Base-by-base conservation (phyloP, 2,113 vertebrate genomes). In the Geococcyx californianus region DNA sequence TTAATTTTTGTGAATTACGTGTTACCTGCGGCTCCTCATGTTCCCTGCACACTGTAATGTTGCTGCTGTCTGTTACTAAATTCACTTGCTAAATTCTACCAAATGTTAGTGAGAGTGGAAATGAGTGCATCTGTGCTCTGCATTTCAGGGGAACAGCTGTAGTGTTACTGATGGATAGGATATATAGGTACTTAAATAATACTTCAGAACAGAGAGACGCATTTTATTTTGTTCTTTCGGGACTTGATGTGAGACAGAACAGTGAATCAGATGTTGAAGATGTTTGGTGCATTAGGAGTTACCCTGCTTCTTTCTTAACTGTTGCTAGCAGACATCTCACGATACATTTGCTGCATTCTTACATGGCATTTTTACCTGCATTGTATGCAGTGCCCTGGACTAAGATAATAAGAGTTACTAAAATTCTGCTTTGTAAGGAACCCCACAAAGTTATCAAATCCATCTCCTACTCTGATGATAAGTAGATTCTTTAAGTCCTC, bases 61-160 rank as follows among this genome's bases (percentile, higher is more conserved):
- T 24, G 54, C 26, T 10, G 14, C 28, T 87, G 6, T 36, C 29
- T 49, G 20, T 52, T 62, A 28, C n/a, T 0, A 0, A 26, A 28
- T 62, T 29, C 63, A 28, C 72, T 70, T 12, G 52, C 19, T 47
- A 26, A 84, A 82, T 51, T 63, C 28, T 12, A 15, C 11, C 4
- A 23, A 11, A 28, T 23, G 4, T 74, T 86, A 40, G 36, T 0
- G 1, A 67, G 26, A 18, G 23, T 68, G 55, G 55, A 73, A 49
- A 44, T 23, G 29, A 9, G 4, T 23, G 12, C n/a, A 10, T 55
- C 45, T 1, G 0, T 77, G 21, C 51, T 62, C 76, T 77, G 25
- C 42, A 38, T 86, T 75, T 81, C 59, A 44, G 38, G 83, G n/a
- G 10, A 81, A 21, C 11, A n/a, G 0, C 26, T 31, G 1, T 2